Base-by-base conservation (phyloP, 2,888 invertebrate genomes). In the Synergus japonicus region DNA sequence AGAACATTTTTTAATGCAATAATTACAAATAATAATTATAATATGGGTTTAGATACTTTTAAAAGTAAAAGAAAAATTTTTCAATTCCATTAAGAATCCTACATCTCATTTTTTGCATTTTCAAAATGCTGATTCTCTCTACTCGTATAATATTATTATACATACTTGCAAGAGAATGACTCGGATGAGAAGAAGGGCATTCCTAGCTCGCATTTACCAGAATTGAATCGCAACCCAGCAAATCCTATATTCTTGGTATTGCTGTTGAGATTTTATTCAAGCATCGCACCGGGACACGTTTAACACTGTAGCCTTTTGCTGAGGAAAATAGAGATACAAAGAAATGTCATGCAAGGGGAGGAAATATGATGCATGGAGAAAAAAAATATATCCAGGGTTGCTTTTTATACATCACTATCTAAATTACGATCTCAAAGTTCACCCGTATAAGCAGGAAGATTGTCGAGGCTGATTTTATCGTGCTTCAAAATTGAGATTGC, bases 181-280 rank as follows among this genome's bases (percentile, higher is more conserved):
- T 69, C 22, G 44, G 46, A 69, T 46, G 67, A 69, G 29, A 46
- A 69, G 46, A 69, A 69, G 46, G 67, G 67, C 46, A 69, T 69
- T 29, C 8, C 67, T 46, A 46, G 13, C 67, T 46, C 67, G 13
- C 67, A 69, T 69, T 69, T 69, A 18, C 29, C 29, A 44, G 46
- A 69, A 69, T 69, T 69, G 46, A 46, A 69, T 69, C 29, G 29
- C 67, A 49, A 49, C 46, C 67, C 46, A 46, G 67, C 46, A 69
- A 69, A 69, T 69, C 46, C 46, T 49, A 49, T 69, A 49, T 69
- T 69, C 67, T 49, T 69, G 67, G 12, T 69, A 69, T 69, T 69
- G 67, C 67, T 69, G 67, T 69, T 18, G 67, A 69, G 29, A 69
- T 69, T 69, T 69, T 69, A 69, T 49, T 69, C 67, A 29, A 69